Conservation (phyloP, 2,113 vertebrate genomes). For the Gavialis gangeticus region DNA sequence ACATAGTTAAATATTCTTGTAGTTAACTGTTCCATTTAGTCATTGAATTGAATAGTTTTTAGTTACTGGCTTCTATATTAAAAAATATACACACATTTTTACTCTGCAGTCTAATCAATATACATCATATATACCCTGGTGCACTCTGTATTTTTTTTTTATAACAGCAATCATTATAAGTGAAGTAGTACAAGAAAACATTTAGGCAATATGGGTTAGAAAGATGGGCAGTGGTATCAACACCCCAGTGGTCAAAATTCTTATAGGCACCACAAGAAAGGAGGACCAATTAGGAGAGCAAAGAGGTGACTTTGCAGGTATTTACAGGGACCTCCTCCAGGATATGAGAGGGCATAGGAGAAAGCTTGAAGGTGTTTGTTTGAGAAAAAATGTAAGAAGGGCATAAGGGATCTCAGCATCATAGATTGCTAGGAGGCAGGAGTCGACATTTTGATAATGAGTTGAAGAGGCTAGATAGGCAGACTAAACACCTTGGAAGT, state of each 20-base stretch:
- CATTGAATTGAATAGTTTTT: not conserved
- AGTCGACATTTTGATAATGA: not conserved
- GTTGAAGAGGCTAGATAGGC: no score
- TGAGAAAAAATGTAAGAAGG: not conserved
- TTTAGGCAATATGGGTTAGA: not conserved
- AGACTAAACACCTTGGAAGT: no score
- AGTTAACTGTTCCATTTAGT: not conserved
- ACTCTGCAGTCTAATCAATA: no score
- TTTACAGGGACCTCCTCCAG: not conserved
- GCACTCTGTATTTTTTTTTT: not conserved
- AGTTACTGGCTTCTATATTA: not conserved
- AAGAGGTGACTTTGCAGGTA: not conserved
- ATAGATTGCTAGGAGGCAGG: not conserved
- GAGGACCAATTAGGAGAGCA: not conserved
- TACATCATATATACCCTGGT: no score
- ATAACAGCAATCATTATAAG: not conserved
- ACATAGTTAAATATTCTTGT: not conserved
- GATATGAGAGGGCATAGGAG: not conserved
- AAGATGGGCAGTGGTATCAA: not conserved
- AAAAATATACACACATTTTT: not conserved
- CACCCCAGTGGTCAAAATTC: not conserved
- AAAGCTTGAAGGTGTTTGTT: not conserved
- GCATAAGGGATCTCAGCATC: not conserved
- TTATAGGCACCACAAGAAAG: not conserved
- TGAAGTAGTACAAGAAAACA: not conserved